Evolutionary conservation across 2,113 vertebrate species (phyloP).

Genomic region (Nanorana parkeri): DNA sequence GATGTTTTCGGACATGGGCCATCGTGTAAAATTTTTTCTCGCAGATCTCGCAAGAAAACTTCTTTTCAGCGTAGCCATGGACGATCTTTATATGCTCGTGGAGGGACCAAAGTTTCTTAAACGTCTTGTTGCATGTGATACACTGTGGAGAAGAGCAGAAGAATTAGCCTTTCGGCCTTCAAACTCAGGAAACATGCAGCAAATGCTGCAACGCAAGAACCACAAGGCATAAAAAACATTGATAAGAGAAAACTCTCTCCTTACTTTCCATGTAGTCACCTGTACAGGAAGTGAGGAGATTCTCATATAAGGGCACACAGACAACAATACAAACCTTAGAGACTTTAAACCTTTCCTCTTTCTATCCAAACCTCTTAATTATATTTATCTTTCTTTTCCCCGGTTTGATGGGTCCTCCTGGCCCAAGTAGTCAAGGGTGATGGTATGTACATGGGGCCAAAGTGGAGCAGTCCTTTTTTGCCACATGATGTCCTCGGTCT

Average conservation of each 20-base stretch:
- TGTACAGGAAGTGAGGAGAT: too few species aligned
- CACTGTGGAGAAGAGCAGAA: slow-evolving; percentile 75
- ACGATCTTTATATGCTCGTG: slow-evolving; percentile 99
- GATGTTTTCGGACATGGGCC: slow-evolving; percentile 97
- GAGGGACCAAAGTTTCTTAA: slow-evolving; percentile 99
- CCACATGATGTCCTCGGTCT: too few species aligned
- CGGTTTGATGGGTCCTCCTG: too few species aligned
- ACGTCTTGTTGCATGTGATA: slow-evolving; percentile 96
- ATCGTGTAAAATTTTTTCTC: slow-evolving; percentile 99
- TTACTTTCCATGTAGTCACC: too few species aligned
- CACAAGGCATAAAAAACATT: neutral
- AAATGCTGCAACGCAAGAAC: neutral
- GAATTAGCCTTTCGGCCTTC: neutral
- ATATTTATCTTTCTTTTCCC: too few species aligned
- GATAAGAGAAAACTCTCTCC: neutral
- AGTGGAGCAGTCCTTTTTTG: too few species aligned
- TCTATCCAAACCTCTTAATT: too few species aligned
- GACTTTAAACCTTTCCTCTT: too few species aligned
- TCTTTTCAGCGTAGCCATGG: slow-evolving; percentile 97
- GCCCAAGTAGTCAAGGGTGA: too few species aligned
- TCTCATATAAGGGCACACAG: too few species aligned
- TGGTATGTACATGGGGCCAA: too few species aligned
- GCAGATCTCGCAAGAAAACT: slow-evolving; percentile 97
- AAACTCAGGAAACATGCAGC: neutral
- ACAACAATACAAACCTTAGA: too few species aligned